phyloP scores from a whole-genome alignment of 2,113 vertebrate species.

The Psephotus haematonotus region DNA sequence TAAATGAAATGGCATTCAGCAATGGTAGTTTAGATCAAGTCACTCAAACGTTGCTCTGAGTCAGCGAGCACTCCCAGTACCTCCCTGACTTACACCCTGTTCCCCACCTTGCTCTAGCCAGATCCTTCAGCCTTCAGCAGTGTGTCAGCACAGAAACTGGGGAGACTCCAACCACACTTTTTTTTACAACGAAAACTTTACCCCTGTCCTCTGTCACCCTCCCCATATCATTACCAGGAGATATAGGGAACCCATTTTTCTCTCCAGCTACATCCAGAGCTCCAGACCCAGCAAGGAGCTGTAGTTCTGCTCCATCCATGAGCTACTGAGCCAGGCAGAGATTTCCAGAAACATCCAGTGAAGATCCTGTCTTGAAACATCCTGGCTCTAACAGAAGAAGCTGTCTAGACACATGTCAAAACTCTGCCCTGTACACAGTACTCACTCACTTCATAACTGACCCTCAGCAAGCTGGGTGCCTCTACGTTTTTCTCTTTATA shows the following conservation, averaged over 20 bases:
- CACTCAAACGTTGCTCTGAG: neutral
- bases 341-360: neutral
- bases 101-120: neutral
- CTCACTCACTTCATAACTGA: neutral
- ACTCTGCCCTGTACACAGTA: neutral
- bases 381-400: neutral
- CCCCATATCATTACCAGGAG: neutral
- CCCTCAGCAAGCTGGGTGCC: neutral
- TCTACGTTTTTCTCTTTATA: neutral
- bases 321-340: neutral
- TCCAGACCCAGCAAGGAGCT: neutral
- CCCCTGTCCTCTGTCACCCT: neutral
- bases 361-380: neutral
- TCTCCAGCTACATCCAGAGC: neutral
- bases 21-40: neutral
- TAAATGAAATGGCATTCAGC: neutral
- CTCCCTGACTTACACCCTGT: neutral
- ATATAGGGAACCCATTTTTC: neutral
- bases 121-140: neutral
- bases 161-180: rapidly evolving
- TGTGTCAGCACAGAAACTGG: neutral
- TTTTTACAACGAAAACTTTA: neutral
- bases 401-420: neutral
- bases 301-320: neutral
- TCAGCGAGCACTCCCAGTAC: rapidly evolving